Evolutionary conservation across 2,888 invertebrate genomes (phyloP).

Genomic region (Mycalesis mineus): DNA sequence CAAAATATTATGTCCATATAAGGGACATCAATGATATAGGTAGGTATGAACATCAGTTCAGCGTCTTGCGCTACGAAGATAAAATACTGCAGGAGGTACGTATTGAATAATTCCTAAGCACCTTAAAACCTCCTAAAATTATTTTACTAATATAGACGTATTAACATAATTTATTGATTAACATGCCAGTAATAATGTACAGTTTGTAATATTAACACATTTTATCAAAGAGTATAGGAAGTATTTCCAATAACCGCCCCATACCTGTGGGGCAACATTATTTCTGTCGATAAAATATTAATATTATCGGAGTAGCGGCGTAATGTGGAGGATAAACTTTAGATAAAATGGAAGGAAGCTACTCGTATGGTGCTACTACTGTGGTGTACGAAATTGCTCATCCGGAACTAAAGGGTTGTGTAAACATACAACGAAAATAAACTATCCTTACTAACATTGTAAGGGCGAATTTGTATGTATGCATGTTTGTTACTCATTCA

Average conservation of each 20-base stretch:
- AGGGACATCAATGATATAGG: too few species aligned
- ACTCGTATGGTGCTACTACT: conserved; percentile 8
- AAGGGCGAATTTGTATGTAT: too few species aligned
- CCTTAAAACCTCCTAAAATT: too few species aligned
- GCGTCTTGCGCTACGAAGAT: too few species aligned
- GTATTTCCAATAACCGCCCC: conserved; percentile 12
- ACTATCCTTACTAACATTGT: not conserved
- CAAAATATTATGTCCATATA: too few species aligned
- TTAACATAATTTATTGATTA: not conserved
- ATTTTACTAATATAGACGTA: too few species aligned
- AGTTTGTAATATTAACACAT: not conserved
- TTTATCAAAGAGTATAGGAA: not conserved
- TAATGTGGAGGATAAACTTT: conserved; percentile 13
- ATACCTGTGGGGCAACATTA: conserved; percentile 13
- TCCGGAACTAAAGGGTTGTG: conserved; percentile 10
- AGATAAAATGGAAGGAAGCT: conserved; percentile 15
- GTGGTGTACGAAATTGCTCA: conserved; percentile 13
- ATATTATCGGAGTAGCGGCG: conserved; percentile 11
- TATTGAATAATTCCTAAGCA: too few species aligned
- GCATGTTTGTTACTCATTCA: too few species aligned
- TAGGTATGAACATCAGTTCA: too few species aligned
- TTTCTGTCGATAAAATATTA: conserved; percentile 12
- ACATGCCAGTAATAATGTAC: not conserved
- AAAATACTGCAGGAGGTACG: too few species aligned
- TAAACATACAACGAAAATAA: conserved; percentile 2